Evolutionary conservation across 2,113 vertebrate genomes (phyloP), one percentile per base, ranked within the genome.

Genomic region (Rhadina sibilatrix): DNA sequence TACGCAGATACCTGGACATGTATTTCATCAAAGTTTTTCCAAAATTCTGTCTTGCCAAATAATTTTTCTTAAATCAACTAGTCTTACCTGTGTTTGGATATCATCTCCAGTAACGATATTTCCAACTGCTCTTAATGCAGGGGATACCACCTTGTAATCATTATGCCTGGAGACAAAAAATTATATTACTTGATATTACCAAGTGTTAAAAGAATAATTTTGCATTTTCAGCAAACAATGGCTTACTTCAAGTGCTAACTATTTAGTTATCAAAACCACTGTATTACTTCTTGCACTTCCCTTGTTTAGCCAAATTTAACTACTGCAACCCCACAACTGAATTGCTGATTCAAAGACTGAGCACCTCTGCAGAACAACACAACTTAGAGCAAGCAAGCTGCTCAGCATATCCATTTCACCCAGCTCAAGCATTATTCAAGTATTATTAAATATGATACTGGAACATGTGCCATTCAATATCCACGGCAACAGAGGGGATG

Each of bases 21-120:
- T 16, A 80, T 63, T 80, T 61, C 57, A 13, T 65, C 49, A 40
- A 22, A 38, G 47, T 19, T 79, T 90, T 60, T 38, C 50, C 60
- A 71, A 70, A 91, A 61, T 61, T 82, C 11, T 84, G 11, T 46
- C n/a, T 28, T 44, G 57, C 3, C 15, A 38, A 85, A 49, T 75
- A 10, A 27, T 40, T 83, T 94, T 94, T 89, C 50, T 68, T 47
- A 78, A 79, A 87, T 74, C 53, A 70, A 60, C 5, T 94, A 60
- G 53, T 92, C 97, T 98, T 95, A 99, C 99, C 98, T 99, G 99
- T 96, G 99, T 99, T 95, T 99, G 99, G 96, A 99, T 98, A 97
- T 99, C 99, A 95, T 99, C 99, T 72, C 99, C 99, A 53, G 99
- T 99, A 88, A 99, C 99, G 93, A 99, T 99, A 97, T 99, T 99